Percentiles rank a stretch among this genome's conserved stretches.
Conservation (phyloP, 1,140 invertebrate genomes). For the Drosophila pseudoananassae region DNA sequence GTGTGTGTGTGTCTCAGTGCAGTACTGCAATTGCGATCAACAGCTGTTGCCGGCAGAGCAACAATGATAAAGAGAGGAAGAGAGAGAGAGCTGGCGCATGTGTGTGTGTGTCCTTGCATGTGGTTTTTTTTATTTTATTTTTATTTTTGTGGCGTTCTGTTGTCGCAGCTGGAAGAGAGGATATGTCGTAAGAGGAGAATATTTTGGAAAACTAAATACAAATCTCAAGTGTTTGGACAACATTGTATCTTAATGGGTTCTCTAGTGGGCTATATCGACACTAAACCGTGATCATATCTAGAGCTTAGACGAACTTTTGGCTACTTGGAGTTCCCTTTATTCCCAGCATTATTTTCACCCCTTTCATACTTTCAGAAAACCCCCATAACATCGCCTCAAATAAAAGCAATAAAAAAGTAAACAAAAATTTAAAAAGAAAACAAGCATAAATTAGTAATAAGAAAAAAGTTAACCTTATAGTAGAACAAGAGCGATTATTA, state of each 20-base stretch:
- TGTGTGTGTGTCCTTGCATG: constrained; percentile 43
- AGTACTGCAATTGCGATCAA: constrained; percentile 65
- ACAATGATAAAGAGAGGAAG: constrained; percentile 2
- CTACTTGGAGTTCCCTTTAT: not conserved
- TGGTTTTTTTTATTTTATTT: constrained; percentile 27
- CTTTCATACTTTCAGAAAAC: constrained; percentile 54
- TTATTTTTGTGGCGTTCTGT: constrained; percentile 22
- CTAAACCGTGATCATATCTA: too few relatives aligned
- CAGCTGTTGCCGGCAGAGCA: constrained; percentile 59
- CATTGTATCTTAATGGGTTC: not conserved
- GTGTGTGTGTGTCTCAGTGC: constrained; percentile 15
- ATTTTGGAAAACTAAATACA: not conserved
- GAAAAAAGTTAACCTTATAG: constrained; percentile 38
- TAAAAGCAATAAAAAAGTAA: constrained; percentile 50
- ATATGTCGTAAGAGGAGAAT: not conserved
- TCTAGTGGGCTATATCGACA: too few relatives aligned
- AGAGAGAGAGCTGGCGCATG: constrained; percentile 12
- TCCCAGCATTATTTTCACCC: not conserved
- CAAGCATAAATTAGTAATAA: constrained; percentile 16
- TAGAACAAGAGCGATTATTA: constrained; percentile 23
- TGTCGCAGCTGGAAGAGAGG: constrained; percentile 24
- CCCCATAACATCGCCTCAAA: constrained; percentile 64
- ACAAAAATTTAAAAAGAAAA: constrained; percentile 15
- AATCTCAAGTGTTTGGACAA: not conserved
- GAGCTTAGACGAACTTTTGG: constrained; percentile 6